Evolutionary conservation across 2,797 vertebrate genomes (phyloP), one percentile per base, ranked within the genome.

Genomic region (Nannoperca obscura): DNA sequence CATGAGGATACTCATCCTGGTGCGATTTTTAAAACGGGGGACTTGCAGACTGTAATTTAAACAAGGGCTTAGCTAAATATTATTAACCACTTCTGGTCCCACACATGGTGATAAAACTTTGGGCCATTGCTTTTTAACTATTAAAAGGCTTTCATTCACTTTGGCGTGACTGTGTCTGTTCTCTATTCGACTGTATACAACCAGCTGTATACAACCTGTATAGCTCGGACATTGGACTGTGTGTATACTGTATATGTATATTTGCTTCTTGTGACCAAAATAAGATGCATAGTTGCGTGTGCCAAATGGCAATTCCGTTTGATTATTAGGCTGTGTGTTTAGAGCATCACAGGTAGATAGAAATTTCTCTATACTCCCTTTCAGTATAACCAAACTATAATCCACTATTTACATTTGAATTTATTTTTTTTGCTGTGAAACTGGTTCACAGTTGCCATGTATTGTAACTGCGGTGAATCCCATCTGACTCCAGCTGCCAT

Each of bases 11-110:
- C 50, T 75, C 52, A 70, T 30, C 72, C 62, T 15, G 27, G 60
- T 77, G 72, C 67, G 58, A 66, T 77, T 66, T 65, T 72, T 74
- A 44, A n/a, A 40, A 69, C 30, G 15, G 49, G 32, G 19, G 22
- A 47, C 19, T 72, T 69, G 17, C 36, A 32, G 49, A 34, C 49
- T 78, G 24, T 60, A 59, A 69, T 44, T 70, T 53, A 49, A 64
- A 66, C 30, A 54, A 60, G 55, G 44, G 42, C 53, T 69, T 32
- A 42, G 32, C 60, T 72, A 75, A 70, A 61, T 72, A 68, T 74
- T 27, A 58, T 66, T 42, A 68, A 61, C 32, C 32, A 57, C 15
- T 58, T 69, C 42, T 54, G 42, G 32, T 38, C 30, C 42, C 30
- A n/a, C 17, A 42, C 34, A 62, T 53, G 22, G 24, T 59, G 62